Base-by-base conservation (phyloP, 2,797 vertebrate genomes). In the Ptychobarbus kaznakovi region DNA sequence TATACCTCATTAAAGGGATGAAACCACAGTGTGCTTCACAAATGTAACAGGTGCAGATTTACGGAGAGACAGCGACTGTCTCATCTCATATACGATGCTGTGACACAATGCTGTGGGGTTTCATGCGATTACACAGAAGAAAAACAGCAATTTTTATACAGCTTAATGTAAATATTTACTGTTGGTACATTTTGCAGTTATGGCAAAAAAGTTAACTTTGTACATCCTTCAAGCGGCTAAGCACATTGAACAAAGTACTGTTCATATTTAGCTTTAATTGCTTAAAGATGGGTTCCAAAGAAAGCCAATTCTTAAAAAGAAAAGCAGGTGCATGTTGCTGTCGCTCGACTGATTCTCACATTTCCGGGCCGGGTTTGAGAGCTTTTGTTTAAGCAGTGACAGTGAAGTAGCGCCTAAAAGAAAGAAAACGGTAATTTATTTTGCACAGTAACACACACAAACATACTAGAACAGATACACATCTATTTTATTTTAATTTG, bases 401-500 rank as follows among this genome's bases (percentile, higher is more conserved):
- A 80, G 77, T 35, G 32, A 73, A 85, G 68, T 40, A 40, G 44
- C 16, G 18, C 32, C 65, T 73, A 42, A 74, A 51, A 65, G 22
- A 73, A 58, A 85, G 53, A 65, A 85, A 69, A 63, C 13, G 8
- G 76, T 85, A 38, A 85, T 80, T 79, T 58, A 20, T 70, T 70
- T 61, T 32, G 44, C 25, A 11, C 40, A 61, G 25, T 46, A 85
- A 80, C 38, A 18, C 74, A 53, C 61, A 61, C 4, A 40, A 35
- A 28, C 38, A 1, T 42, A 40, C 53, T 46, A 25, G 40, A 32
- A 35, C 11, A 58, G 53, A 73, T 74, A 63, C 28, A 73, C n/a
- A 25, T 80, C 53, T 40, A 28, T 85, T 63, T 85, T 80, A 63
- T 85, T 80, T 85, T 85, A 77, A 85, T 80, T 80, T 85, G 12